Percentiles rank a stretch among this genome's conserved stretches.
These are phyloP conservation scores for Cyrtodaria siliqua DNA, from an alignment of 2,888 invertebrate species.

Conservation along the genomic window DNA sequence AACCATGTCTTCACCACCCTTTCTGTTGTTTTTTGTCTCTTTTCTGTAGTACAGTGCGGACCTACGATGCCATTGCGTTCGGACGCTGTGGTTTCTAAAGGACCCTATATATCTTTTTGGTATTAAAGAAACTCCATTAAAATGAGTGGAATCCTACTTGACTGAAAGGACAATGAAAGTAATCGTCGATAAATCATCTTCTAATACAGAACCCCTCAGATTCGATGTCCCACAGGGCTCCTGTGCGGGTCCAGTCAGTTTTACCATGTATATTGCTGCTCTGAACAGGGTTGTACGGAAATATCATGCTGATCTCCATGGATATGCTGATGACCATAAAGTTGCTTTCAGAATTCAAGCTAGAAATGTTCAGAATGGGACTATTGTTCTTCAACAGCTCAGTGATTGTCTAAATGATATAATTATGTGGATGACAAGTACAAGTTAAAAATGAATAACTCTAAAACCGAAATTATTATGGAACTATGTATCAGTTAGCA, in stretches of 20 bases:
- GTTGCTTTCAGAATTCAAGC: conserved; percentile 34
- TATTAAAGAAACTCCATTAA: conserved; percentile 27
- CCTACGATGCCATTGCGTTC: no score
- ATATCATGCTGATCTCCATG: conserved; percentile 29
- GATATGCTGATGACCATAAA: conserved; percentile 43
- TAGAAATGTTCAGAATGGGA: conserved; percentile 23
- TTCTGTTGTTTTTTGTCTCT: no score
- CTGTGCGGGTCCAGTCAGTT: conserved; percentile 42
- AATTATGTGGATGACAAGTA: conserved; percentile 41
- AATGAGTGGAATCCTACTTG: conserved; percentile 40
- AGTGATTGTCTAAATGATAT: conserved; percentile 34
- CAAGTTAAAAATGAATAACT: conserved; percentile 49
- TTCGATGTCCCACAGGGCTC: conserved; percentile 46
- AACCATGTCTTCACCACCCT: no score
- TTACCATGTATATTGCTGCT: conserved; percentile 46
- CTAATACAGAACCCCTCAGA: conserved; percentile 23
- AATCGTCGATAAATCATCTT: conserved; percentile 21
- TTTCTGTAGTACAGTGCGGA: no score
- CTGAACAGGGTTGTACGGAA: conserved; percentile 34
- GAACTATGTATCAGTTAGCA: conserved; percentile 36
- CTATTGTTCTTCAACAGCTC: conserved; percentile 17
- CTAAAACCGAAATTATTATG: conserved; percentile 44
- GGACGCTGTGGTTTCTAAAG: no score
- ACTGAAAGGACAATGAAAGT: conserved; percentile 31
- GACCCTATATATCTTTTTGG: no score